phyloP scores from a whole-genome alignment of 2,797 vertebrate species.

The Sternarchorhynchus goeldii region DNA sequence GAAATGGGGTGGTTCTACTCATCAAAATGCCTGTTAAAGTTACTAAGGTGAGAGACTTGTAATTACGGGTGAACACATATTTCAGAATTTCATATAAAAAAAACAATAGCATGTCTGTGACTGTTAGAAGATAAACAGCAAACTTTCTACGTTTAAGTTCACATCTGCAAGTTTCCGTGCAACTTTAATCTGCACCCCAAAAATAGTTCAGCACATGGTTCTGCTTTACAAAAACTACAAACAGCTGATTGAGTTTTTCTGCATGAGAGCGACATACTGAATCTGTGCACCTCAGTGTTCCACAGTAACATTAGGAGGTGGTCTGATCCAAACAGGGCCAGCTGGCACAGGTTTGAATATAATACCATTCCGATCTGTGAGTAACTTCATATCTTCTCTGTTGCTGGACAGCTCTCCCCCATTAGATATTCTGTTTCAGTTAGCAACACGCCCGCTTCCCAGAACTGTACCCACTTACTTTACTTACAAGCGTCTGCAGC shows the following conservation, averaged over 20 bases:
- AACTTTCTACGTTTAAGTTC: neutral
- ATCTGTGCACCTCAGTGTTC: constrained; percentile 36
- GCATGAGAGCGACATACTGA: constrained; percentile 30
- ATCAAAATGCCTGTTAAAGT: constrained; percentile 28
- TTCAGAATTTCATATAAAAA: neutral
- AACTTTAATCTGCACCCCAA: neutral
- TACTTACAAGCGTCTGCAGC: constrained; percentile 40
- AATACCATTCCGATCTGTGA: constrained; percentile 38
- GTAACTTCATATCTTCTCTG: constrained; percentile 46
- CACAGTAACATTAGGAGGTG: constrained; percentile 42
- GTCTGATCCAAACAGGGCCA: constrained; percentile 36
- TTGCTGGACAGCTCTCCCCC: constrained; percentile 34
- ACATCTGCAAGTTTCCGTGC: neutral
- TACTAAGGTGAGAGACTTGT: neutral
- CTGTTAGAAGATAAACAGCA: neutral
- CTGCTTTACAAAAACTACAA: neutral
- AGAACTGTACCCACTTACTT: constrained; percentile 50
- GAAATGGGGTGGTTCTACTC: constrained; percentile 18
- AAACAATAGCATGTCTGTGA: neutral
- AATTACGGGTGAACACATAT: constrained; percentile 8
- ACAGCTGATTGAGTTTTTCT: constrained; percentile 12
- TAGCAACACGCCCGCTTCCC: constrained; percentile 42
- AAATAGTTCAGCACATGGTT: constrained; percentile 27
- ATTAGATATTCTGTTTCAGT: constrained; percentile 41
- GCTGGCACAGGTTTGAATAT: constrained; percentile 48